These are phyloP conservation scores for Dicycla oo DNA, from an alignment of 2,888 invertebrate species.

Conservation along the genomic window DNA sequence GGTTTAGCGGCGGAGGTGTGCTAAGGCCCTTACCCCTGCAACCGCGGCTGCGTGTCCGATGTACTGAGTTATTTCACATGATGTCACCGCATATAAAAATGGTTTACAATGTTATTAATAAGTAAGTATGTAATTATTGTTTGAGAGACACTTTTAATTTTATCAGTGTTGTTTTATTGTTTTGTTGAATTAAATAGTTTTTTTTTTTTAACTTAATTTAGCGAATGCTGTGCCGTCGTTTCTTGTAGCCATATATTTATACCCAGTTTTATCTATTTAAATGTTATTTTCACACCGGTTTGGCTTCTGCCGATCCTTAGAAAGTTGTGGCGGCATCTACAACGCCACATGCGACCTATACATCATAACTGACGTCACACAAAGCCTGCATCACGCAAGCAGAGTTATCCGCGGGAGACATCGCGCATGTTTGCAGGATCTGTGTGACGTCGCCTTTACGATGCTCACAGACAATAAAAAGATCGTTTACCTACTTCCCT, in stretches of 20 bases:
- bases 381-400: not conserved
- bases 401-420: no score
- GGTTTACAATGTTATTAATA: slow-evolving; percentile 3
- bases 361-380: not conserved
- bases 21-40: slow-evolving; percentile 40
- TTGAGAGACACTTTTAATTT: slow-evolving; percentile 1
- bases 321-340: not conserved
- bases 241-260: not conserved
- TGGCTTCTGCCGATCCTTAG: not conserved
- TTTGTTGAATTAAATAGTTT: no score
- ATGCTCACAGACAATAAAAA: not conserved
- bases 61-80: slow-evolving; percentile 5
- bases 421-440: no score
- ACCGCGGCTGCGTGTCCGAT: slow-evolving; percentile 20
- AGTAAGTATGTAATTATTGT: not conserved
- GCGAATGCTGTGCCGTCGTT: not conserved
- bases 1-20: no score
- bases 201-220: no score
- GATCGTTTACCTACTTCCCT: no score
- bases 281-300: not conserved
- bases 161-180: not conserved
- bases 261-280: no score
- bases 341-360: no score
- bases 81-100: slow-evolving; percentile 49
- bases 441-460: not conserved